Evolutionary conservation across 2,113 vertebrate species (phyloP), one percentile per base, ranked within the genome.

Genomic region (Protobothrops mucrosquamatus): DNA sequence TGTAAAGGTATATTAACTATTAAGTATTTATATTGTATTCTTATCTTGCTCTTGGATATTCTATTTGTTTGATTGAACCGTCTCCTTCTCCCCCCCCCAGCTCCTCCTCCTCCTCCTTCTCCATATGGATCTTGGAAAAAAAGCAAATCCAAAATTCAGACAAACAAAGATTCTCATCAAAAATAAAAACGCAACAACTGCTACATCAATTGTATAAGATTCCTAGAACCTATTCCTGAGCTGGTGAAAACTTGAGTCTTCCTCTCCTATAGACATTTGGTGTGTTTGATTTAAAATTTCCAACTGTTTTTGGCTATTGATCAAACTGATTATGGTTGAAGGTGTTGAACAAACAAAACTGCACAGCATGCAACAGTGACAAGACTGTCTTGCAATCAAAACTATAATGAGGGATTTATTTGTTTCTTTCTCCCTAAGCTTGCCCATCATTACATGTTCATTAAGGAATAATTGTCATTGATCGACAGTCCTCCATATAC

Each of bases 391-490:
- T 95, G n/a, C 95, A 95, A 90, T 61, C 95, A 87, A 94, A 94
- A 46, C 89, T 90, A 11, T 96, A 96, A 96, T 87, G 92, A 96
- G 94, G 93, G 95, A 97, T 97, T 97, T 95, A 96, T 97, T 96
- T 97, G 95, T 97, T 97, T 95, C 96, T 93, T 95, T 96, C 95
- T 98, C 97, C 95, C 96, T 88, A 93, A 95, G 90, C 95, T 96
- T 96, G 91, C 56, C 96, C 92, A 92, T 98, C 96, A 94, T 97
- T 98, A 97, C 89, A 74, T 98, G 97, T 98, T 98, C 98, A 98
- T 98, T 98, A 98, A 97, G 96, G 93, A 96, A 97, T 97, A 97
- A 98, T 97, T 98, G 97, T 95, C 97, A 98, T 97, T 98, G 97
- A 98, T 98, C 94, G 96, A 97, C 97, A 98, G 93, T 93, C 96